Evolutionary conservation across 2,888 invertebrate genomes (phyloP).

Genomic region (Callosobruchus maculatus): DNA sequence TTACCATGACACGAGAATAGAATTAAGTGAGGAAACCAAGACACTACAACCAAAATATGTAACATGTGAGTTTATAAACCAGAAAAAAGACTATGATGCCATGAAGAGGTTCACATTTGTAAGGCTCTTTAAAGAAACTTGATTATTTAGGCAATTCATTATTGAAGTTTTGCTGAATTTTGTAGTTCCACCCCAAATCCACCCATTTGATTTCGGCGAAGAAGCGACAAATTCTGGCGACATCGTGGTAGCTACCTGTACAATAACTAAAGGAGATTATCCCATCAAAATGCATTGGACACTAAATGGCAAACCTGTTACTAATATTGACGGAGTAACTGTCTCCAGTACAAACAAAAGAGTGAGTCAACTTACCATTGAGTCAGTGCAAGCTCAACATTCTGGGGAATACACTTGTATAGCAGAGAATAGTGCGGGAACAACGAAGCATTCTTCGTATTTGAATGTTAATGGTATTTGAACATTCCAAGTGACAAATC

Average conservation of each 20-base stretch:
- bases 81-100: too few species aligned
- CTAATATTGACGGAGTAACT: slow-evolving; percentile 54
- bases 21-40: too few species aligned
- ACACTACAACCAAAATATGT: too few species aligned
- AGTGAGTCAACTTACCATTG: slow-evolving; percentile 53
- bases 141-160: too few species aligned
- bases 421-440: slow-evolving; percentile 70
- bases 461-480: slow-evolving; percentile 65
- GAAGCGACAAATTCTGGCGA: slow-evolving; percentile 54
- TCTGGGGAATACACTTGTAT: slow-evolving; percentile 53
- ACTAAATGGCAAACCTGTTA: slow-evolving; percentile 51
- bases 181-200: slow-evolving; percentile 75
- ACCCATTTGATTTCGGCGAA: slow-evolving; percentile 73
- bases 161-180: slow-evolving; percentile 7
- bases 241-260: slow-evolving; percentile 51
- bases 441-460: slow-evolving; percentile 58
- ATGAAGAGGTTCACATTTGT: too few species aligned
- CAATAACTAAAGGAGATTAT: slow-evolving; percentile 72
- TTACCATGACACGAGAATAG: too few species aligned
- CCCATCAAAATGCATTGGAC: slow-evolving; percentile 75
- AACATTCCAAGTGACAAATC: slow-evolving; percentile 47
- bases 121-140: too few species aligned
- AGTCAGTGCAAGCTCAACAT: slow-evolving; percentile 51
- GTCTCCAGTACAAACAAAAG: slow-evolving; percentile 57
- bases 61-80: too few species aligned